Conservation (phyloP, 2,113 vertebrate species). For the Gadus chalcogrammus region DNA sequence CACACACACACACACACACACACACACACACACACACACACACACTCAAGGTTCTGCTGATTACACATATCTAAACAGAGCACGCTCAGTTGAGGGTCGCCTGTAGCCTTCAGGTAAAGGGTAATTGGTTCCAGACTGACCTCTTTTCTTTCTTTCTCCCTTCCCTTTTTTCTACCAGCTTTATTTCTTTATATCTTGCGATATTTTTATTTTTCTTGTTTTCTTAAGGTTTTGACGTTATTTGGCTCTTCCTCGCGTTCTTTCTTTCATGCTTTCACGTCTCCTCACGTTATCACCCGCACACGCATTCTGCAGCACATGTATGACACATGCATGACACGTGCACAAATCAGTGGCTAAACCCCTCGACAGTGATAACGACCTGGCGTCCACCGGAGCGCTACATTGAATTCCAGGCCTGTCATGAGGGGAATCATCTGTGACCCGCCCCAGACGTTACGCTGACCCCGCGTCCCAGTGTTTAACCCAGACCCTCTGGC, state of each 20-base stretch:
- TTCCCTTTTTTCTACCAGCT: neutral
- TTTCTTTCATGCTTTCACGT: neutral
- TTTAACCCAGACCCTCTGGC: constrained; percentile 44
- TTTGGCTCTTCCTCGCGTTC: neutral
- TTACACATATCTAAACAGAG: neutral
- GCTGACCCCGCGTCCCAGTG: constrained; percentile 45
- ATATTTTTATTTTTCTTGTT: neutral
- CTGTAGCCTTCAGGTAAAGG: neutral
- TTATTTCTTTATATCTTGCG: neutral
- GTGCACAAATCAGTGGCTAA: constrained; percentile 1
- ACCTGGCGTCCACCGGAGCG: neutral
- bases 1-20: constrained; percentile 3
- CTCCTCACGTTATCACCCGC: neutral
- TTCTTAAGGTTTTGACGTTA: neutral
- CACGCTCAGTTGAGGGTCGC: neutral
- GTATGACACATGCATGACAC: constrained; percentile 10
- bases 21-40: constrained; percentile 1
- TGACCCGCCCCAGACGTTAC: constrained; percentile 47
- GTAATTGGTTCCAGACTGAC: neutral
- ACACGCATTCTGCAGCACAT: neutral
- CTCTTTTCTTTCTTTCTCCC: neutral
- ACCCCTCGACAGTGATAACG: constrained; percentile 2
- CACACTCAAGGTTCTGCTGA: neutral
- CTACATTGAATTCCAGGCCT: constrained; percentile 24
- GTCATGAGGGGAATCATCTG: constrained; percentile 49